Conservation (phyloP, 2,113 vertebrate genomes). For the Phoenicopterus ruber region DNA sequence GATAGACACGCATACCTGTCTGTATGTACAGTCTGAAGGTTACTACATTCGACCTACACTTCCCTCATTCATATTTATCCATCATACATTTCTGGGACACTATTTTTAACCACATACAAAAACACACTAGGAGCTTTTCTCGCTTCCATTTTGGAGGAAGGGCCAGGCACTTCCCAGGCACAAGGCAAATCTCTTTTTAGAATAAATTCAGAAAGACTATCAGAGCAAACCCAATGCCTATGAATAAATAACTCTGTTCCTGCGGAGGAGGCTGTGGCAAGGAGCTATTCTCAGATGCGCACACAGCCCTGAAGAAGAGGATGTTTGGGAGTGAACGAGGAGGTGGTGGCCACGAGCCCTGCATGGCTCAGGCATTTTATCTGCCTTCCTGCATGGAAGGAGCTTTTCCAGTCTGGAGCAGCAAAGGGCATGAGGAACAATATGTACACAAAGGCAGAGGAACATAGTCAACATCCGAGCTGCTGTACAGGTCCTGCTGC, state of each 20-base stretch:
- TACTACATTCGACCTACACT: neutral
- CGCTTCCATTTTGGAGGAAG: slow-evolving; percentile 6
- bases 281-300: neutral
- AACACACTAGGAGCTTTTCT: neutral
- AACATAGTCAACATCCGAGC: fast-evolving
- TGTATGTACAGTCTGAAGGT: neutral
- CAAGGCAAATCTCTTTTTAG: neutral
- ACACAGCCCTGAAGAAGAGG: neutral
- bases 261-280: neutral
- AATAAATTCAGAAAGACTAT: slow-evolving; percentile 15
- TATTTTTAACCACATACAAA: slow-evolving; percentile 28
- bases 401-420: neutral
- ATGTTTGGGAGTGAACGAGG: neutral
- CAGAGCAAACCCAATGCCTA: neutral
- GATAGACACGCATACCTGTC: neutral
- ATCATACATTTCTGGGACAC: neutral
- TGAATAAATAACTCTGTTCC: slow-evolving; percentile 33
- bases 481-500: neutral
- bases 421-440: neutral
- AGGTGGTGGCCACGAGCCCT: neutral
- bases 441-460: fast-evolving
- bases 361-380: neutral
- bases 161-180: slow-evolving; percentile 2
- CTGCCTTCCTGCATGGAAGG: neutral
- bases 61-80: slow-evolving; percentile 28